These are phyloP conservation scores for Tetrax tetrax DNA, from an alignment of 2,113 vertebrate genomes.

Conservation along the genomic window DNA sequence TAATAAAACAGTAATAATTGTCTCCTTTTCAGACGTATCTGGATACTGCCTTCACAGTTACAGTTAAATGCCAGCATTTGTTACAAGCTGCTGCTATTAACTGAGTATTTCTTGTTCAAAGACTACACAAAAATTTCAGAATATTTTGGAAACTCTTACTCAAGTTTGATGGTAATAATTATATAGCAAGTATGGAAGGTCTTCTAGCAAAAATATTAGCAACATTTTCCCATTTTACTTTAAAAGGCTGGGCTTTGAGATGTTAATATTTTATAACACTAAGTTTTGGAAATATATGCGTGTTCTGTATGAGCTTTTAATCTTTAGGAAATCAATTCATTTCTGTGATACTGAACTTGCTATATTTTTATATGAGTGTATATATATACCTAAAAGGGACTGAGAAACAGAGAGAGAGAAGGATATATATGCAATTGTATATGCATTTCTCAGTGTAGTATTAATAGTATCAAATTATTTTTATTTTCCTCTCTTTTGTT, in stretches of 20 bases:
- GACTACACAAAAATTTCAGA: background rate
- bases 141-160: background rate
- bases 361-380: background rate
- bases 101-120: background rate
- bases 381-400: background rate
- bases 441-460: background rate
- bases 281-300: background rate
- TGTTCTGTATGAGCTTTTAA: background rate
- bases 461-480: background rate
- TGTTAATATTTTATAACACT: background rate
- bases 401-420: background rate
- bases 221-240: background rate
- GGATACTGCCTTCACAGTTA: background rate
- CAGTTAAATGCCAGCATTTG: background rate
- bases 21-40: background rate
- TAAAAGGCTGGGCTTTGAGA: background rate
- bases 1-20: slow-evolving; percentile 3
- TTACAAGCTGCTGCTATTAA: background rate
- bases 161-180: background rate
- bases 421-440: background rate
- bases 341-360: background rate
- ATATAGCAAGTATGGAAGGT: background rate
- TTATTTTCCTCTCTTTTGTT: background rate
- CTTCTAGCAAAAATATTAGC: background rate
- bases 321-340: background rate